Percentiles rank a stretch among this genome's conserved stretches.
Conservation (phyloP, 2,113 vertebrate genomes). For the Catagonus wagneri region DNA sequence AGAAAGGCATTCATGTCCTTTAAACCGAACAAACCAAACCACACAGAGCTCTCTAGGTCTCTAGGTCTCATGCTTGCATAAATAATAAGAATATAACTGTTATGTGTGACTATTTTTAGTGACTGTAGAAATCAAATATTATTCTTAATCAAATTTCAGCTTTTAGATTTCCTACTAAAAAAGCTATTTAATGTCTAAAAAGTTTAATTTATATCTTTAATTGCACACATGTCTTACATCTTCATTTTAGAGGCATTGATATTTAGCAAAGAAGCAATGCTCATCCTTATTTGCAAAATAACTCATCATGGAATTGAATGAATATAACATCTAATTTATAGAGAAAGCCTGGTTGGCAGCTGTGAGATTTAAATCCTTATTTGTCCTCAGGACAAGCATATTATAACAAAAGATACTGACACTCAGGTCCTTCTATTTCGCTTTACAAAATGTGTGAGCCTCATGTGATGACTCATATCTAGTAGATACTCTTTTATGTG, state of each 20-base stretch:
- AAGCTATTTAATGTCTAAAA: slow-evolving; percentile 77
- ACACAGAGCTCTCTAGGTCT: slow-evolving; percentile 73
- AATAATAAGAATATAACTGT: slow-evolving; percentile 84
- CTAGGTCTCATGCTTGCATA: slow-evolving; percentile 75
- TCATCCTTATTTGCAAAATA: not conserved
- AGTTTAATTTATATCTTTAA: slow-evolving; percentile 75
- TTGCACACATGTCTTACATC: slow-evolving; percentile 48
- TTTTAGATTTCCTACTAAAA: slow-evolving; percentile 77
- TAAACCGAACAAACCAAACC: slow-evolving; percentile 73
- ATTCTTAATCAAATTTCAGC: slow-evolving; percentile 67
- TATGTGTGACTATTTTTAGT: slow-evolving; percentile 82
- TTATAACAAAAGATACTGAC: not conserved
- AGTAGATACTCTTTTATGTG: not conserved
- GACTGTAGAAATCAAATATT: slow-evolving; percentile 82
- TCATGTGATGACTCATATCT: not conserved
- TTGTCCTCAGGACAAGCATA: not conserved
- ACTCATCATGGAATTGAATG: not conserved
- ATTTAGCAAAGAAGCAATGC: not conserved
- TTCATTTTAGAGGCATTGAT: slow-evolving; percentile 49
- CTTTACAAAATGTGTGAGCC: not conserved
- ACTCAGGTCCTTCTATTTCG: not conserved
- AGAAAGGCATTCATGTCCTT: slow-evolving; percentile 74
- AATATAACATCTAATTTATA: not conserved
- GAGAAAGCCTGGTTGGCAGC: not conserved
- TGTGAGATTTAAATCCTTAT: not conserved